A percentile compares a stretch with the other conserved stretches of the same genome.
phyloP scores from a whole-genome alignment of 2,888 invertebrate genomes.

The Rhingia campestris region DNA sequence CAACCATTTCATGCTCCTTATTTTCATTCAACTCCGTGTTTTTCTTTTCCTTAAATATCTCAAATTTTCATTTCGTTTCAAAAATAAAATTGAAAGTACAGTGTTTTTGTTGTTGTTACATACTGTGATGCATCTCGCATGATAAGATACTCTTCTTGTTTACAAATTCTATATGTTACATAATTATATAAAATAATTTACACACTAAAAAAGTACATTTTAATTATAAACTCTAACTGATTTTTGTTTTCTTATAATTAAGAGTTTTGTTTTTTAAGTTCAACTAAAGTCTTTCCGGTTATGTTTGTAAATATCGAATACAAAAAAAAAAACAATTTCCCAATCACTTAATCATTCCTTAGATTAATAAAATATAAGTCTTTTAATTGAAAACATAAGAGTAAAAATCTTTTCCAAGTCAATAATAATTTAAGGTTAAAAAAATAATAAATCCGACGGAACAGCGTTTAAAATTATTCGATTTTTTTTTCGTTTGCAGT shows the following conservation, averaged over 20 bases:
- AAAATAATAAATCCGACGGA: conserved; percentile 64
- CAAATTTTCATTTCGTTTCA: conserved; percentile 38
- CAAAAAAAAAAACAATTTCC: conserved; percentile 42
- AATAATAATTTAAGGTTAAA: conserved; percentile 45
- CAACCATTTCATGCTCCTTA: conserved; percentile 38
- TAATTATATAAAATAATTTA: conserved; percentile 72
- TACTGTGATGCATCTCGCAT: conserved; percentile 33
- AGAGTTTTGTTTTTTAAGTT: conserved; percentile 38
- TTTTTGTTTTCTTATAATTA: conserved; percentile 58
- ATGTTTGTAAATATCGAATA: conserved; percentile 38
- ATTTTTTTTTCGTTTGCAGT: conserved; percentile 40
- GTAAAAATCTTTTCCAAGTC: conserved; percentile 50
- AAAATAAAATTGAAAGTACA: conserved; percentile 59
- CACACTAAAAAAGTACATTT: conserved; percentile 66
- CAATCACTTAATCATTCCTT: conserved; percentile 48
- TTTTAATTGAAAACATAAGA: conserved; percentile 49
- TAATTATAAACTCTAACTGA: conserved; percentile 42
- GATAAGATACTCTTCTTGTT: conserved; percentile 17
- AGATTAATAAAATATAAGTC: conserved; percentile 65
- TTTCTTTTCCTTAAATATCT: conserved; percentile 15
- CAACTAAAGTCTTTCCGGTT: conserved; percentile 63
- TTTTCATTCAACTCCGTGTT: conserved; percentile 3
- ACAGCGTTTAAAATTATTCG: conserved; percentile 46
- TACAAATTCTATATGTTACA: conserved; percentile 57
- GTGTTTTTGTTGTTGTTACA: conserved; percentile 31